A percentile compares a stretch with the other conserved stretches of the same genome.
Conservation (phyloP, 1,140 invertebrate genomes). For the Halesus radiatus region DNA sequence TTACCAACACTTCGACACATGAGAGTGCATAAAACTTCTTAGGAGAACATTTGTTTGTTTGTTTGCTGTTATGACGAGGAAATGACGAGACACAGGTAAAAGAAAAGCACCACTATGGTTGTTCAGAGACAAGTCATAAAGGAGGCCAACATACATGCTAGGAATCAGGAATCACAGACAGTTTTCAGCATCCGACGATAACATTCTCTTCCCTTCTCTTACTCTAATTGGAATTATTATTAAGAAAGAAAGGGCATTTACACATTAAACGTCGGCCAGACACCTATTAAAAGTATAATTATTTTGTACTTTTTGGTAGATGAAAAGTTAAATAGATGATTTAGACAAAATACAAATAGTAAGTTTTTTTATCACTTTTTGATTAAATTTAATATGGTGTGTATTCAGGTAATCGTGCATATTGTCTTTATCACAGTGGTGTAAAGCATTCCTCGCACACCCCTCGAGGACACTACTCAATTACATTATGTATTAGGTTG, state of each 20-base stretch:
- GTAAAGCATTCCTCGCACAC: conserved; percentile 53
- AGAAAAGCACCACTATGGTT: conserved; percentile 46
- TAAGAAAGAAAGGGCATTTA: conserved; percentile 28
- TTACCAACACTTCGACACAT: conserved; percentile 55
- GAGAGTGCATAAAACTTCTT: conserved; percentile 46
- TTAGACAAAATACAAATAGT: conserved; percentile 54
- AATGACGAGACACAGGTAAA: conserved; percentile 9
- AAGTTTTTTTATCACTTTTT: conserved; percentile 55
- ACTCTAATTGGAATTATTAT: conserved; percentile 42
- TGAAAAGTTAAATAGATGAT: conserved; percentile 51
- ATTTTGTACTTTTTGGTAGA: conserved; percentile 57
- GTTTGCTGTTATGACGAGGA: conserved; percentile 50
- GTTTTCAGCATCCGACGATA: conserved; percentile 36
- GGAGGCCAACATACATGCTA: conserved; percentile 44
- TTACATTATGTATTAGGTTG: conserved; percentile 49
- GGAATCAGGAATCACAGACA: conserved; percentile 48
- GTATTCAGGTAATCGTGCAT: conserved; percentile 56
- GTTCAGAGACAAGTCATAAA: neutral
- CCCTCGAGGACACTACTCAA: neutral
- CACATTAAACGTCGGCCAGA: conserved; percentile 52
- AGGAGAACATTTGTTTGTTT: conserved; percentile 32
- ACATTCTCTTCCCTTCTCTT: conserved; percentile 45
- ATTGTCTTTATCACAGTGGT: conserved; percentile 58
- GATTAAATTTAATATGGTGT: conserved; percentile 53
- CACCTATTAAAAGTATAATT: conserved; percentile 55